phyloP scores from a whole-genome alignment of 2,113 vertebrate genomes.

The Holacanthus passer region DNA sequence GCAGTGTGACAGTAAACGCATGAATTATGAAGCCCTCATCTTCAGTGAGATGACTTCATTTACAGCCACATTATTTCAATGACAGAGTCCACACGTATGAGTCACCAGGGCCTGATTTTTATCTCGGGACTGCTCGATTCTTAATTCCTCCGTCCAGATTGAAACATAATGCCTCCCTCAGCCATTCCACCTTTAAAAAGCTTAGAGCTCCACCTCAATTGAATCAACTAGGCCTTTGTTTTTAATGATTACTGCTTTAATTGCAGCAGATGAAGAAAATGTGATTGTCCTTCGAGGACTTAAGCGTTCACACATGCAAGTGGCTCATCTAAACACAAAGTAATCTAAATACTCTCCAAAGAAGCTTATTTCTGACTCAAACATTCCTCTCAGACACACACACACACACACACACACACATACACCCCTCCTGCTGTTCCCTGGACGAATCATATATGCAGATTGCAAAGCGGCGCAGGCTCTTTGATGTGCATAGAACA shows the following conservation, averaged over 20 bases:
- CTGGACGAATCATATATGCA: conserved; percentile 78
- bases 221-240: not conserved
- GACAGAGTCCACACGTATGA: conserved; percentile 9
- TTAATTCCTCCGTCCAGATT: not conserved
- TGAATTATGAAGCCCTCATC: not conserved
- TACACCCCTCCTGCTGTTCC: conserved; percentile 59
- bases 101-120: conserved; percentile 13
- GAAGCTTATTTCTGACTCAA: conserved; percentile 63
- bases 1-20: conserved; percentile 30
- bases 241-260: conserved; percentile 13
- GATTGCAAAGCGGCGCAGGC: conserved; percentile 73
- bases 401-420: conserved; percentile 26
- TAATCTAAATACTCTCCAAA: conserved; percentile 54
- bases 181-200: not conserved
- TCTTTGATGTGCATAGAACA: conserved; percentile 80
- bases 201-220: not conserved
- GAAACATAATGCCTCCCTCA: not conserved
- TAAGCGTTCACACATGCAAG: conserved; percentile 37
- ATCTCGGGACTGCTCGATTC: not conserved
- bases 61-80: conserved; percentile 41
- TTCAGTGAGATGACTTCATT: conserved; percentile 56
- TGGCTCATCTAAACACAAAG: conserved; percentile 44
- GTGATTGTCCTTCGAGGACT: conserved; percentile 40
- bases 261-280: conserved; percentile 7
- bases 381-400: conserved; percentile 27